These are phyloP conservation scores for Empis stercorea DNA, from an alignment of 2,888 invertebrate genomes.

Conservation along the genomic window DNA sequence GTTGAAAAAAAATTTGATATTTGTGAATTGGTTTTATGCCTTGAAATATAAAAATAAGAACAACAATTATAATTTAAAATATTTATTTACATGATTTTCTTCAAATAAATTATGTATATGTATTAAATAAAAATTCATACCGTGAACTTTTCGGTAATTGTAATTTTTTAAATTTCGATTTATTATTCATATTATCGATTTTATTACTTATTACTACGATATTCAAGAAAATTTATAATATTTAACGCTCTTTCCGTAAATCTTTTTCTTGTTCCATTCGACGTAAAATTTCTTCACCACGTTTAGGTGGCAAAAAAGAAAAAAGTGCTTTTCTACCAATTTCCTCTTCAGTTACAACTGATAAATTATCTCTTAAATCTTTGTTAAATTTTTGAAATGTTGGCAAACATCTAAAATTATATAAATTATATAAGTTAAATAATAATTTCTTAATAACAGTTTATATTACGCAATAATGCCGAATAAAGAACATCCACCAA, in stretches of 20 bases:
- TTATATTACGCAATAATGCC: slow-evolving; percentile 22
- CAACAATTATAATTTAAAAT: slow-evolving; percentile 1
- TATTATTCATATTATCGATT: slow-evolving; percentile 16
- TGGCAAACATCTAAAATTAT: slow-evolving; percentile 21
- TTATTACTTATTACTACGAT: slow-evolving; percentile 5
- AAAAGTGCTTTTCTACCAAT: slow-evolving; percentile 23
- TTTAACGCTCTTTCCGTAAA: slow-evolving; percentile 18
- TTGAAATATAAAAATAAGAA: no score
- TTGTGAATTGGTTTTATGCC: slow-evolving; percentile 7
- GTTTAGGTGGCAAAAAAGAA: slow-evolving; percentile 20
- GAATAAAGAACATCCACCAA: slow-evolving; percentile 26
- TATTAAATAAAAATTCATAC: slow-evolving; percentile 17
- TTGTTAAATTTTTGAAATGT: slow-evolving; percentile 21
- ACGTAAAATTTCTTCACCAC: slow-evolving; percentile 18
- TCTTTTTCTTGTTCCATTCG: slow-evolving; percentile 21
- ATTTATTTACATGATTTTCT: slow-evolving; percentile 17
- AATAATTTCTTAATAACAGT: neutral
- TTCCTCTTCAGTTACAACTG: slow-evolving; percentile 19
- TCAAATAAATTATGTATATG: no score
- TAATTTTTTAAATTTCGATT: slow-evolving; percentile 26
- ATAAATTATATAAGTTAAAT: neutral
- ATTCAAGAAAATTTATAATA: neutral
- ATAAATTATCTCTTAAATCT: slow-evolving; percentile 13
- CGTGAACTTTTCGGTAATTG: slow-evolving; percentile 20
- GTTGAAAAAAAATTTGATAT: slow-evolving; percentile 21